Conservation (phyloP, 1,140 invertebrate species). For the Wasmannia auropunctata region DNA sequence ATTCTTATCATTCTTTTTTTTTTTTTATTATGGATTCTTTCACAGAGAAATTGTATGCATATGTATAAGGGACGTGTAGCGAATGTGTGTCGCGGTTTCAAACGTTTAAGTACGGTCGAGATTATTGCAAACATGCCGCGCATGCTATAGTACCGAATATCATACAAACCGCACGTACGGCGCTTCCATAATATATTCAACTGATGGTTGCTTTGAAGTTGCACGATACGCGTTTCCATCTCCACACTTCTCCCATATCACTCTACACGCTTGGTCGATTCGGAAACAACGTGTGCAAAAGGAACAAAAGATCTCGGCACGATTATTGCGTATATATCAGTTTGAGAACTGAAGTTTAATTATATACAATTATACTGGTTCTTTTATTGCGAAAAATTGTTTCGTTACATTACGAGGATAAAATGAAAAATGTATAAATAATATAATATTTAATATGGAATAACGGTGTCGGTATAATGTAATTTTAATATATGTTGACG, state of each 20-base stretch:
- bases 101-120: conserved; percentile 44
- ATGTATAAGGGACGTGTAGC: not conserved
- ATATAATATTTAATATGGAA: not conserved
- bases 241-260: not conserved
- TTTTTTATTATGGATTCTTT: not conserved
- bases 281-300: not conserved
- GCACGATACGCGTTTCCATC: conserved; percentile 32
- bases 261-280: conserved; percentile 11
- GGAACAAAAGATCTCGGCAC: conserved; percentile 5
- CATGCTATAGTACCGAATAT: conserved; percentile 7
- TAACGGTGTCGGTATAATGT: not conserved
- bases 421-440: not conserved
- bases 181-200: conserved; percentile 51
- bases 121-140: conserved; percentile 64
- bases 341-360: conserved; percentile 19
- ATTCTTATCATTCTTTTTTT: not conserved
- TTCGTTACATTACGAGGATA: not conserved
- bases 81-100: conserved; percentile 24
- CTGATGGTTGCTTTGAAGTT: conserved; percentile 51
- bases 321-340: conserved; percentile 22
- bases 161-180: conserved; percentile 57
- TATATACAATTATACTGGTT: not conserved
- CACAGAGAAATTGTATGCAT: not conserved
- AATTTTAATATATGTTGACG: not conserved
- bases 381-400: not conserved